Evolutionary conservation across 2,113 vertebrate species (phyloP).

Genomic region (Oncorhynchus keta): DNA sequence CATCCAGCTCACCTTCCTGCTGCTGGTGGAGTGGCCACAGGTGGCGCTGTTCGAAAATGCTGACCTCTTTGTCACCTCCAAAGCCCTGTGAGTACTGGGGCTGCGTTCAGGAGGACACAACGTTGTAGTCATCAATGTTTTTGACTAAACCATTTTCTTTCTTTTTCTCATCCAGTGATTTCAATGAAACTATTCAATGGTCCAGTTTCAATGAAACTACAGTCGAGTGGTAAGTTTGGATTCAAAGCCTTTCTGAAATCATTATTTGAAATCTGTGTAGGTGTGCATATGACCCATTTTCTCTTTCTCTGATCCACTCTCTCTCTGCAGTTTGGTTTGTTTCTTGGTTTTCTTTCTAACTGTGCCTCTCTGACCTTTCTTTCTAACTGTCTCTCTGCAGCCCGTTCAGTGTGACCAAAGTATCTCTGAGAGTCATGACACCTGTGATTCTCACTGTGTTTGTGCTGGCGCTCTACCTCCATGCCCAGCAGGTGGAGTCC

Average conservation of each 20-base stretch:
- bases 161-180: conserved; percentile 56
- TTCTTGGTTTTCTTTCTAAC: not conserved
- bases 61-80: conserved; percentile 89
- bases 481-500: conserved; percentile 95
- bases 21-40: conserved; percentile 90
- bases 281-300: not conserved
- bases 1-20: conserved; percentile 87
- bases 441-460: conserved; percentile 92
- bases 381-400: conserved; percentile 38
- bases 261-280: not conserved
- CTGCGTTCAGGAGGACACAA: not conserved
- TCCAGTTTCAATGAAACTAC: conserved; percentile 80
- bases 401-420: conserved; percentile 78
- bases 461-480: conserved; percentile 91
- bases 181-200: conserved; percentile 73
- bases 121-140: conserved; percentile 2
- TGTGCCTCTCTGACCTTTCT: conserved; percentile 40
- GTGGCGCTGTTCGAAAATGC: conserved; percentile 91
- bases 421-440: conserved; percentile 90
- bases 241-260: not conserved
- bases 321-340: not conserved
- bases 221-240: conserved; percentile 79
- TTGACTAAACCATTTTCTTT: not conserved
- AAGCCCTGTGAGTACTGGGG: conserved; percentile 84
- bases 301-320: not conserved